Evolutionary conservation across 1,140 invertebrate species (phyloP), one percentile per base, ranked within the genome.

Genomic region (Chelonus insularis): DNA sequence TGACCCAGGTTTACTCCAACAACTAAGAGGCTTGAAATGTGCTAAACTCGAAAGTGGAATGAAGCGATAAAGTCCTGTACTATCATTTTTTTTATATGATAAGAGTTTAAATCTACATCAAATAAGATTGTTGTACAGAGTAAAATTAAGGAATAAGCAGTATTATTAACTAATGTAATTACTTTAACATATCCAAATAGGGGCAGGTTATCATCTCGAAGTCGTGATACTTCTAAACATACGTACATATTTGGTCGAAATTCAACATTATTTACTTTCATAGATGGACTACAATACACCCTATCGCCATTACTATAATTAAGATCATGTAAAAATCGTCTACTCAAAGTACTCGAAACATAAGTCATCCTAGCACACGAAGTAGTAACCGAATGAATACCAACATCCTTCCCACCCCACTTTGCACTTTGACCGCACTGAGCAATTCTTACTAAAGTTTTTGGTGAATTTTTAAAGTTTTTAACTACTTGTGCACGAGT

Each of bases 181-280:
- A 39, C 54, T 39, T 56, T 39, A 12, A 56, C 21, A 4, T 20
- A n/a, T 20, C 34, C 54, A 37, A 56, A 56, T 9, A 56, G n/a
- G 5, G 18, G 37, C 16, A 56, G n/a, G 21, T 56, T 39, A 39
- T 56, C 54, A 20, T n/a, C 29, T 11, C 34, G 32, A 36, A 14
- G 7, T 1, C 14, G 54, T 2, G 34, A 16, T 1, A 21, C 32
- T 18, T 34, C 50, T 8, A 52, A 1, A 52, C 32, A 52, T 1
- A 36, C 7, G 16, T 43, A 43, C 16, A 43, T 7, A 43, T 14
- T 8, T 16, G 3, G 2, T 1, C 41, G 1, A 18, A 43, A 43
- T 14, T 16, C 8, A 16, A 43, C 18, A 16, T 14, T 14, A 43
- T 43, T 43, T 16, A 43, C 41, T 43, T 43, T 43, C 7, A 43